Conservation (phyloP, 2,113 vertebrate species). For the Cyphomyrus discorhynchus region DNA sequence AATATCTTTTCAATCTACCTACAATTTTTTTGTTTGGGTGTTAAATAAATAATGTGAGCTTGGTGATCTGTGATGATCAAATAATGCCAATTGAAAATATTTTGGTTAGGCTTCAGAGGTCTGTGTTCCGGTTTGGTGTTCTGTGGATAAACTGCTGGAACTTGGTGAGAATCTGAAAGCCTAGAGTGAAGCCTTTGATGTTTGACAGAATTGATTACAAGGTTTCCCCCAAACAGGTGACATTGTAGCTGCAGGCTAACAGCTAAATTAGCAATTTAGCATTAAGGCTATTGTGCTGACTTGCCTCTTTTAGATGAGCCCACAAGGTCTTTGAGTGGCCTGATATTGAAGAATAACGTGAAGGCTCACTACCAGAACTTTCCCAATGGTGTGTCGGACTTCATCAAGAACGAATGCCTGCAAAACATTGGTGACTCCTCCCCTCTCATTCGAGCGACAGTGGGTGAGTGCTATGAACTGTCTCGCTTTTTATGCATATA, state of each 20-base stretch:
- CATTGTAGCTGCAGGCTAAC: background rate
- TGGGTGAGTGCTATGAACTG: conserved; percentile 68
- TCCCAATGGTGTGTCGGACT: conserved; percentile 87
- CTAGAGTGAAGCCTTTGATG: background rate
- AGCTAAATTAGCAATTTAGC: background rate
- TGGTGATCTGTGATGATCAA: background rate
- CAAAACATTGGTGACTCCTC: conserved; percentile 92
- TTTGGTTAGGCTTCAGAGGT: background rate
- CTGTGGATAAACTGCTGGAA: background rate
- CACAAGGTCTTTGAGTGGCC: conserved; percentile 89
- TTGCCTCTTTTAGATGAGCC: conserved; percentile 75
- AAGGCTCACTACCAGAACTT: conserved; percentile 97
- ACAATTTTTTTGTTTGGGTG: background rate
- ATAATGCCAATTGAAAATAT: background rate
- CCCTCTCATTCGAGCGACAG: conserved; percentile 93
- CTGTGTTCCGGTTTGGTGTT: background rate
- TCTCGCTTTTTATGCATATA: background rate
- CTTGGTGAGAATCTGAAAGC: background rate
- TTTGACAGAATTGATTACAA: background rate
- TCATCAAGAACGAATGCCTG: conserved; percentile 93
- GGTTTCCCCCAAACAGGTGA: background rate
- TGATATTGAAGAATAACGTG: conserved; percentile 96
- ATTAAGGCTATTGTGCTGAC: background rate
- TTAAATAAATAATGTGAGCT: background rate
- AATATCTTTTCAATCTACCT: background rate